Percentiles rank a stretch among this genome's conserved stretches.
Evolutionary conservation across 2,888 invertebrate species (phyloP).

Genomic region (Muscina levida): DNA sequence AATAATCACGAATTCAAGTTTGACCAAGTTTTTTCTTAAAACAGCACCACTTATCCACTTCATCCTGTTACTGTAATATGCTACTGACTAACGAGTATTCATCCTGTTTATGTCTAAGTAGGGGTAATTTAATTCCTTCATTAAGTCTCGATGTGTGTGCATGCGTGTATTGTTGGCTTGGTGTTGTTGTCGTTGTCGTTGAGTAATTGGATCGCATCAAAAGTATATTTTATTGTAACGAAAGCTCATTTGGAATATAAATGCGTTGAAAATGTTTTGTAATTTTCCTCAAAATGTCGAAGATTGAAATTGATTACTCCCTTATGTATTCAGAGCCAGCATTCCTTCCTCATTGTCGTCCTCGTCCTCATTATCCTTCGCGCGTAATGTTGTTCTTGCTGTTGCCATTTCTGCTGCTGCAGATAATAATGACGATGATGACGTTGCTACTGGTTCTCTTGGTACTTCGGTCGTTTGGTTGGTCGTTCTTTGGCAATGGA

Average conservation of each 20-base stretch:
- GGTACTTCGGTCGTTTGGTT: background rate
- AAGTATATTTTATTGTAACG: constrained; percentile 67
- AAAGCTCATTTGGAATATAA: constrained; percentile 69
- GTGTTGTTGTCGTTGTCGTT: constrained; percentile 48
- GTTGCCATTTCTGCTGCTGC: too few relatives aligned
- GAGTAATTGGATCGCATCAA: constrained; percentile 68
- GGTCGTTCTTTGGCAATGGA: constrained; percentile 12
- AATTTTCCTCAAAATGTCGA: constrained; percentile 70
- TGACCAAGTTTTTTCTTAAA: too few relatives aligned
- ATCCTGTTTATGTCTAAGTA: too few relatives aligned
- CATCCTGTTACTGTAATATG: too few relatives aligned
- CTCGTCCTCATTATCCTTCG: constrained; percentile 19
- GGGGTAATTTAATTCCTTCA: constrained; percentile 48
- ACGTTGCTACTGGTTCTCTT: constrained; percentile 8
- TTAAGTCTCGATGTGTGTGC: too few relatives aligned
- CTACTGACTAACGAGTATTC: too few relatives aligned
- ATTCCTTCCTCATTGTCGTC: constrained; percentile 5
- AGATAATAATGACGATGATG: too few relatives aligned
- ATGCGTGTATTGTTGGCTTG: constrained; percentile 45
- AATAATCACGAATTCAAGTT: too few relatives aligned
- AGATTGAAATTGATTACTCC: constrained; percentile 70
- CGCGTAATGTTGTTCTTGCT: constrained; percentile 28
- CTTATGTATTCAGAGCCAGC: constrained; percentile 41
- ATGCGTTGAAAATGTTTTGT: constrained; percentile 70
- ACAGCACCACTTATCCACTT: too few relatives aligned